Percentiles rank a stretch among this genome's conserved stretches.
Conservation (phyloP, 2,113 vertebrate species). For the Otocyon megalotis region DNA sequence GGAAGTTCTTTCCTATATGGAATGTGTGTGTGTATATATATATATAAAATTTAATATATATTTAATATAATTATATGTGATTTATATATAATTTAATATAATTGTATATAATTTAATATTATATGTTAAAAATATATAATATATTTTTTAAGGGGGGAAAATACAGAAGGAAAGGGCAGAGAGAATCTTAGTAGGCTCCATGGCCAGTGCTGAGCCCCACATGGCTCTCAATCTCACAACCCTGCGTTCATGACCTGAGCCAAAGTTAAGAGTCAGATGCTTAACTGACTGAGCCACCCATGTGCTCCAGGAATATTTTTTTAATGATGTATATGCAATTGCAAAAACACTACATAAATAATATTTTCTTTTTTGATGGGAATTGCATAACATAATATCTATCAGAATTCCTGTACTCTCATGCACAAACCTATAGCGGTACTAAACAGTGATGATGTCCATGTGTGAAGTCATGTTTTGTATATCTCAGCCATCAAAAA, state of each 20-base stretch:
- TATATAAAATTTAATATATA: too few species aligned
- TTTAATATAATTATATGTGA: background rate
- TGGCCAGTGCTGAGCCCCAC: background rate
- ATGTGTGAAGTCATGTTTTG: background rate
- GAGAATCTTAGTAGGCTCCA: background rate
- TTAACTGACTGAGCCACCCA: background rate
- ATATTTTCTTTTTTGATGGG: background rate
- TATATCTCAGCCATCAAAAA: background rate
- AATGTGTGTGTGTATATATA: background rate
- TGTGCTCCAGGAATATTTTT: background rate
- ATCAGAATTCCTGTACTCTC: background rate
- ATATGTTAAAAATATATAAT: background rate
- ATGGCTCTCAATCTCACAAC: background rate
- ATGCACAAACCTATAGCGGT: background rate
- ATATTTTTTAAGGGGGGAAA: background rate
- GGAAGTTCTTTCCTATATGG: background rate
- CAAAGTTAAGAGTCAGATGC: background rate
- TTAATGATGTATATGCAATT: background rate
- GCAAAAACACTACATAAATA: background rate
- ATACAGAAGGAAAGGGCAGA: background rate
- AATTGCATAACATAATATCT: background rate
- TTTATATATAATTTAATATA: too few species aligned
- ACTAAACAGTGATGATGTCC: background rate
- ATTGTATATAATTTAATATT: too few species aligned
- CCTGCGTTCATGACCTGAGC: background rate